phyloP scores from a whole-genome alignment of 2,797 vertebrate genomes.

The Tadarida brasiliensis region DNA sequence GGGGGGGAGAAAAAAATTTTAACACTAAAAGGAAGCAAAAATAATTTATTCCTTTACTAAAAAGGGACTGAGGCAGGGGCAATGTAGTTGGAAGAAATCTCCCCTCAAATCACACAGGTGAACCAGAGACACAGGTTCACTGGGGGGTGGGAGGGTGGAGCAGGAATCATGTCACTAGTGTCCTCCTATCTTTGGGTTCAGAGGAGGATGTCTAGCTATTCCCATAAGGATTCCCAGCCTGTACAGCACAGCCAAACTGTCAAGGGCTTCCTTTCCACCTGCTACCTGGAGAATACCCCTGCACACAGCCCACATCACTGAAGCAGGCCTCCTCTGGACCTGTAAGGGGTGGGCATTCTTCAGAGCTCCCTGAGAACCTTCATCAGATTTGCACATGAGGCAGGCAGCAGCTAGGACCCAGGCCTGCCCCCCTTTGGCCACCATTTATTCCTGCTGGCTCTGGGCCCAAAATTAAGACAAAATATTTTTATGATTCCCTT shows the following conservation, averaged over 20 bases:
- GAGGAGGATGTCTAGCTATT: neutral
- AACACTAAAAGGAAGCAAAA: slow-evolving; percentile 21
- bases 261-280: neutral
- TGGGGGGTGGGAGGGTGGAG: rapidly evolving
- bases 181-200: neutral
- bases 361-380: neutral
- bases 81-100: neutral
- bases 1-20: neutral
- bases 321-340: neutral
- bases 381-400: neutral
- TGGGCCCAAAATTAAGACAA: neutral
- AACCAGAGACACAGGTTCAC: neutral
- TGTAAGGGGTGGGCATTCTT: neutral
- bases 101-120: neutral
- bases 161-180: neutral
- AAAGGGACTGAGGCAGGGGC: neutral
- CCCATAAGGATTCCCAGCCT: neutral
- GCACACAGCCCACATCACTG: rapidly evolving
- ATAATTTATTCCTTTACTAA: neutral
- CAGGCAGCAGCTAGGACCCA: neutral
- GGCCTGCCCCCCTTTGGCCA: neutral
- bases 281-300: neutral
- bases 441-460: neutral
- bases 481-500: neutral
- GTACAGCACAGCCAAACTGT: no score